These are phyloP conservation scores for Listronotus oregonensis DNA, from an alignment of 1,140 invertebrate species.

Conservation along the genomic window DNA sequence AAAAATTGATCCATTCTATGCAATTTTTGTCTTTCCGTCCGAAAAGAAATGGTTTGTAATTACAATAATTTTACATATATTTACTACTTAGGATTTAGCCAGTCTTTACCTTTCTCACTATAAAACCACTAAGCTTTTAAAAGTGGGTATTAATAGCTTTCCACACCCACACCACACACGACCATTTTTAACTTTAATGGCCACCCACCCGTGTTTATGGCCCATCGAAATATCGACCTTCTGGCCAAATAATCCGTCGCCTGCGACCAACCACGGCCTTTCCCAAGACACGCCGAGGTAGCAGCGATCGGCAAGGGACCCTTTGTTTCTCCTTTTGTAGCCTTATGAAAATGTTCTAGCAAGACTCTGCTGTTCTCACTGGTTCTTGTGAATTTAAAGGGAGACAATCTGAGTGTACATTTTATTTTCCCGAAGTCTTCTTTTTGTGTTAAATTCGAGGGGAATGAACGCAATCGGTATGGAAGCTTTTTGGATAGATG, in stretches of 20 bases:
- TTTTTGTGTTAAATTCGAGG: conserved; percentile 13
- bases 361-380: background rate
- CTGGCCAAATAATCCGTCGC: conserved; percentile 30
- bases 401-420: background rate
- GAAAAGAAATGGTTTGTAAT: too few species aligned
- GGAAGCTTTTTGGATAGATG: conserved; percentile 19
- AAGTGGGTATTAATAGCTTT: conserved; percentile 3
- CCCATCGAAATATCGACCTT: conserved; percentile 38
- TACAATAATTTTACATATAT: too few species aligned
- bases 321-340: conserved; percentile 28
- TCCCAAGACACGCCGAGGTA: conserved; percentile 2
- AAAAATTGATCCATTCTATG: too few species aligned
- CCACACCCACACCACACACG: conserved; percentile 21
- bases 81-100: too few species aligned
- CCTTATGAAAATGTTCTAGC: conserved; percentile 6
- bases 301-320: conserved; percentile 10
- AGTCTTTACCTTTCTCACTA: background rate
- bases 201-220: conserved; percentile 34
- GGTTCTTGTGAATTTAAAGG: background rate
- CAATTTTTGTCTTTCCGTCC: too few species aligned
- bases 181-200: conserved; percentile 34
- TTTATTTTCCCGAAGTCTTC: background rate
- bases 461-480: conserved; percentile 26
- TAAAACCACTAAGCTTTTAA: background rate
- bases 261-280: conserved; percentile 32